Base-by-base conservation (phyloP, 2,888 invertebrate species). In the Mermis nigrescens region DNA sequence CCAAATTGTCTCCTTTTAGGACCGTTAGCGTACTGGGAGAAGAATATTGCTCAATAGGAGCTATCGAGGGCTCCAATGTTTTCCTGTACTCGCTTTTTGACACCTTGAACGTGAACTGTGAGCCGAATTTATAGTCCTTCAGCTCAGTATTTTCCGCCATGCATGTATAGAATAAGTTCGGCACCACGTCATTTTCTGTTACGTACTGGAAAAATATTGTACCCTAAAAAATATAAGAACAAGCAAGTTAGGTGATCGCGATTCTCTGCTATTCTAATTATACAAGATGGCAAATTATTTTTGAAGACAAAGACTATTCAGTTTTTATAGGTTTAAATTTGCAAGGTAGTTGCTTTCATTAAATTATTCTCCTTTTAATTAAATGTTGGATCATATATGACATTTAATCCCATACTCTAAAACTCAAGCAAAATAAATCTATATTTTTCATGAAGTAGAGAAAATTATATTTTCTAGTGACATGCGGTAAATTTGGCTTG, bases 81-180 rank as follows among this genome's bases (percentile, higher is more conserved):
- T 28, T 26, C 54, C 28, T 3, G 28, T 22, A 4, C 28, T 52
- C 26, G 7, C 19, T 56, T 19, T 55, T 26, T n/a, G n/a, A 26
- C 48, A 69, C 62, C 52, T 66, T 63, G 45, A 69, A 59, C 27
- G 62, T 62, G 66, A 70, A 70, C 61, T 67, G 69, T 31, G 65
- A 64, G 46, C 70, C 71, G 57, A 71, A 72, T 61, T 71, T 72
- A 66, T 71, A 72, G 58, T 71, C 71, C 61, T 70, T 68, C 60
- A 72, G 63, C 62, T 68, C 66, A 22, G 64, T 63, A 61, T 72
- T 72, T 63, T 71, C 70, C n/a, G 70, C 72, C 4, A 68, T 66
- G 62, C 71, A 71, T 27, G 72, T 69, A 64, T 68, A 71, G 63
- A 65, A 67, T 32, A 65, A 65, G 54, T 58, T 51, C 22, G 65